Conservation (phyloP, 2,888 invertebrate species). For the Nomada ruficornis region DNA sequence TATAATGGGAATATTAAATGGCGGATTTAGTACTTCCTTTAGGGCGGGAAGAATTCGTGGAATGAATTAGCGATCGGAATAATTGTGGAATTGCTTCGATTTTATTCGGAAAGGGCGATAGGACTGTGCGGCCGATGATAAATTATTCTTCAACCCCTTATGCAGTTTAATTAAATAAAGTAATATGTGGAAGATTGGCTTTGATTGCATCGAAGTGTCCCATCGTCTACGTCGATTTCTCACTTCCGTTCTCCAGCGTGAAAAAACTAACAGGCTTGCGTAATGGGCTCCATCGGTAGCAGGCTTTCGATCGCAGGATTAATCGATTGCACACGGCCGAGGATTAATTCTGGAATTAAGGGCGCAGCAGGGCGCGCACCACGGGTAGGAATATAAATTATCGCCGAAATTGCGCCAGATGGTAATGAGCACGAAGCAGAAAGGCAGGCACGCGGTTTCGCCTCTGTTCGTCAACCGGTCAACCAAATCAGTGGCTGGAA, state of each 20-base stretch:
- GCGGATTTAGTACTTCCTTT: not conserved
- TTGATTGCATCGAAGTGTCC: not conserved
- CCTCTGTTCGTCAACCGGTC: slow-evolving; percentile 30
- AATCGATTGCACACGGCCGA: slow-evolving; percentile 66
- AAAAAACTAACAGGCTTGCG: slow-evolving; percentile 41
- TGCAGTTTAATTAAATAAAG: too few relatives aligned
- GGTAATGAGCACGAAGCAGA: slow-evolving; percentile 64
- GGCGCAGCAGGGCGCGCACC: slow-evolving; percentile 74
- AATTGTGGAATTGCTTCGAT: too few relatives aligned
- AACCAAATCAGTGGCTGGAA: slow-evolving; percentile 32
- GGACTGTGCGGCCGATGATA: too few relatives aligned
- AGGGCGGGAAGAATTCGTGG: too few relatives aligned
- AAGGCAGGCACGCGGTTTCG: slow-evolving; percentile 35
- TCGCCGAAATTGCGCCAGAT: slow-evolving; percentile 75
- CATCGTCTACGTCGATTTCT: slow-evolving; percentile 3
- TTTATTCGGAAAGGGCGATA: too few relatives aligned
- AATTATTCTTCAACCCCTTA: too few relatives aligned
- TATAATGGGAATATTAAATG: not conserved
- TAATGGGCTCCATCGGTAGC: slow-evolving; percentile 62
- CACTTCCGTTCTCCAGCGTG: not conserved
- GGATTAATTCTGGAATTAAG: slow-evolving; percentile 80
- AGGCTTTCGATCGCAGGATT: slow-evolving; percentile 67
- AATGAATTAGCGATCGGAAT: too few relatives aligned
- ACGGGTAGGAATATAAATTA: slow-evolving; percentile 75
- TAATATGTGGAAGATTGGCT: not conserved